Conservation (phyloP, 2,888 invertebrate genomes). For the Ctenicera cuprea region DNA sequence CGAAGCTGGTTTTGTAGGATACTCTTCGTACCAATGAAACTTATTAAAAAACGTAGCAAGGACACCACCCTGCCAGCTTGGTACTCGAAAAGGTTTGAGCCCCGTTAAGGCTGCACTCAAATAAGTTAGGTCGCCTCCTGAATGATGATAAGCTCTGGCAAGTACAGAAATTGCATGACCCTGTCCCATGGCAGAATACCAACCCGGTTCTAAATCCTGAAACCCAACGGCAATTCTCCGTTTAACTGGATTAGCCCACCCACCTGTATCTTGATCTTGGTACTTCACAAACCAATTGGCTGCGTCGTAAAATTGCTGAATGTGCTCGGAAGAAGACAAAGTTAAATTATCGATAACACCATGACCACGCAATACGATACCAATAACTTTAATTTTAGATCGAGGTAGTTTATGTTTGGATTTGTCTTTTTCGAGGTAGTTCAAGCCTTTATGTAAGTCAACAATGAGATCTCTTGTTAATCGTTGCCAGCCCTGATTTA, state of each 20-base stretch:
- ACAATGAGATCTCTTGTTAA: conserved; percentile 91
- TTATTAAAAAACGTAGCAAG: conserved; percentile 89
- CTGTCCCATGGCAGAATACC: conserved; percentile 99
- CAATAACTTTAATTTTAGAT: conserved; percentile 82
- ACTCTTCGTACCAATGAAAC: conserved; percentile 98
- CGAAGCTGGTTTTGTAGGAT: conserved; percentile 95
- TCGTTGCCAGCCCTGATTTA: conserved; percentile 81
- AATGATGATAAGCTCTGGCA: conserved; percentile 91
- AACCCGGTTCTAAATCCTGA: conserved; percentile 70
- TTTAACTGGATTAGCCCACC: conserved; percentile 93
- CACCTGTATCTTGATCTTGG: conserved; percentile 90
- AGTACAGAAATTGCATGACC: conserved; percentile 98
- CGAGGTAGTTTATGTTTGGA: conserved; percentile 82
- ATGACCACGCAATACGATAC: conserved; percentile 72
- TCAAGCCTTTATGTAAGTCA: conserved; percentile 93
- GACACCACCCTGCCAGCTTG: conserved; percentile 87
- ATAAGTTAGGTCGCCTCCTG: conserved; percentile 84
- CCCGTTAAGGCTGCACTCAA: conserved; percentile 89
- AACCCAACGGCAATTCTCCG: conserved; percentile 85
- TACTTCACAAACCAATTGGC: conserved; percentile 93
- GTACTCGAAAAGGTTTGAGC: conserved; percentile 84
- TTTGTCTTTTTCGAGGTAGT: conserved; percentile 79
- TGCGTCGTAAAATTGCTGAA: conserved; percentile 93
- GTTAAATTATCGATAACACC: conserved; percentile 74
- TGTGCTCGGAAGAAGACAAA: conserved; percentile 88